These are phyloP conservation scores for Hozukius guyotensis DNA, from an alignment of 2,797 vertebrate genomes.

Conservation along the genomic window DNA sequence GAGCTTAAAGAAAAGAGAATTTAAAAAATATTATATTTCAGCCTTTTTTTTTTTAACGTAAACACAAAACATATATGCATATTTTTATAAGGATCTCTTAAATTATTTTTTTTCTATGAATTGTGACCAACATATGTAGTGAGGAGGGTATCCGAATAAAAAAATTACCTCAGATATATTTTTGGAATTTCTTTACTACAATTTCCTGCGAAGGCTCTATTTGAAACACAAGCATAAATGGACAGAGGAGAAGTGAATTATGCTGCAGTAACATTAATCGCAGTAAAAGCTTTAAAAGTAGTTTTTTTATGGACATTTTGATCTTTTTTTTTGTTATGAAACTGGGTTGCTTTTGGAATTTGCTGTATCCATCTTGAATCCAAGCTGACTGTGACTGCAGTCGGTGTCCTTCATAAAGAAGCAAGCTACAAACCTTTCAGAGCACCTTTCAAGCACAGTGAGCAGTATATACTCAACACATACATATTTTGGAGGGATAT, in stretches of 20 bases:
- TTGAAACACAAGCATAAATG: not conserved
- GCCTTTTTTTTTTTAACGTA: not conserved
- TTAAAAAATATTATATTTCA: not conserved
- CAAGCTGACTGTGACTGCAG: not conserved
- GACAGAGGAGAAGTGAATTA: not conserved
- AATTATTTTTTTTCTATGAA: accelerated
- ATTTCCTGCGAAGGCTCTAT: not conserved
- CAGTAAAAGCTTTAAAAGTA: not conserved
- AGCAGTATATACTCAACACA: not conserved
- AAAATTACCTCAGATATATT: not conserved
- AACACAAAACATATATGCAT: not conserved
- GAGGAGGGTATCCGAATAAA: not conserved
- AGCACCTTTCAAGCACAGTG: not conserved
- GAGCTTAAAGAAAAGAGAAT: not conserved
- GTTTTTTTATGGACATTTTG: not conserved
- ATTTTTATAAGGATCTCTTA: not conserved
- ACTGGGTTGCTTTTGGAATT: not conserved
- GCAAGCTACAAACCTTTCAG: not conserved
- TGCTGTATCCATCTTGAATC: not conserved
- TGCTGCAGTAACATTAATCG: not conserved
- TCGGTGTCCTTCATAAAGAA: not conserved
- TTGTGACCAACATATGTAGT: not conserved
- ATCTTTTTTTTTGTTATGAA: not conserved
- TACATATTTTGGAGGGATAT: not conserved
- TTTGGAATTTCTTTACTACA: not conserved